These are phyloP conservation scores for Machimus rusticus DNA, from an alignment of 2,888 invertebrate species.

Conservation along the genomic window DNA sequence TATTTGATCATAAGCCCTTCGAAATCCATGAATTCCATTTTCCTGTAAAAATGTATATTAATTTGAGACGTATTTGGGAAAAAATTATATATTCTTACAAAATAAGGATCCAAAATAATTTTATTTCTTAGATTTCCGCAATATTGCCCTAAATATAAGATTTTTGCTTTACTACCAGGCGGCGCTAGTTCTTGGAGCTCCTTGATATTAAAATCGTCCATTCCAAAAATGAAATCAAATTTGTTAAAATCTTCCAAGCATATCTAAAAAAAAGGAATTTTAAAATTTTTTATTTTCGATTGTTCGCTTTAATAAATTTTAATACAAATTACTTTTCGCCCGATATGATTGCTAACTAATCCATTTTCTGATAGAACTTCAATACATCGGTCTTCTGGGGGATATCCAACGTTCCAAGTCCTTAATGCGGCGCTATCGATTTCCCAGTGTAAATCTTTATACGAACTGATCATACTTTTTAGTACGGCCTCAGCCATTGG, in stretches of 20 bases:
- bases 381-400: constrained; percentile 75
- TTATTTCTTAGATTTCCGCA: constrained; percentile 75
- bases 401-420: constrained; percentile 82
- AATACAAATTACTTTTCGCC: constrained; percentile 64
- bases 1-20: constrained; percentile 54
- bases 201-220: constrained; percentile 85
- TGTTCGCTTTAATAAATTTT: background rate
- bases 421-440: constrained; percentile 90
- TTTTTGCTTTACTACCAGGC: constrained; percentile 70
- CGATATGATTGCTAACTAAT: constrained; percentile 69
- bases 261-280: constrained; percentile 68
- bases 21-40: constrained; percentile 54
- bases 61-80: background rate
- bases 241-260: constrained; percentile 73
- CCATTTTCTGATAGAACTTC: constrained; percentile 67
- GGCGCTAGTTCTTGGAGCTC: constrained; percentile 71
- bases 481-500: constrained; percentile 95
- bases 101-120: constrained; percentile 89
- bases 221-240: constrained; percentile 91
- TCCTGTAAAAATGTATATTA: constrained; percentile 50
- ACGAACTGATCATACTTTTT: constrained; percentile 54
- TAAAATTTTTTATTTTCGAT: background rate
- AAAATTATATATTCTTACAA: constrained; percentile 68
- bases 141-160: constrained; percentile 81
- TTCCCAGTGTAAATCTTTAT: constrained; percentile 68